Base-by-base conservation (phyloP, 1,140 invertebrate genomes). In the Pissodes strobi region DNA sequence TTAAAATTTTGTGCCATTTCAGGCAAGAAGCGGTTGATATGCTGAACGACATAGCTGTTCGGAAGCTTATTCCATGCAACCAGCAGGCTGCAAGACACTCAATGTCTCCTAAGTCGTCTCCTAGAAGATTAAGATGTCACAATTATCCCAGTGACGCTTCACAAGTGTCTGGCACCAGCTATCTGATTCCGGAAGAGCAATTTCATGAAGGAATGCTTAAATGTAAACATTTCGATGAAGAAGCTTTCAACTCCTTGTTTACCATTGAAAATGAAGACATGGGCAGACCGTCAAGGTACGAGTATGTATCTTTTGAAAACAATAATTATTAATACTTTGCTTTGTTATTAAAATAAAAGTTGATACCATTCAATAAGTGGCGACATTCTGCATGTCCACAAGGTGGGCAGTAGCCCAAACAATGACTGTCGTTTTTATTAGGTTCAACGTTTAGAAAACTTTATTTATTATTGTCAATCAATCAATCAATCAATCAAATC, bases 21-120 rank as follows among this genome's bases (percentile, higher is more conserved):
- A 91, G 90, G 73, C 86, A 90, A 82, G 90, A 93, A 82, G 90
- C 90, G 17, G 85, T 91, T 46, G 90, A 91, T 58, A 90, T 92
- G 88, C 78, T 93, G 8, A 89, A 87, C 76, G 90, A 92, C 77
- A 80, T 93, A 65, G 90, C 90, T 4, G 86, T 87, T 8, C 82
- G 89, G 27, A 88, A 90, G 68, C 81, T 89, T 55, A 86, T 87
- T 0, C 84, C 87, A 2, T 82, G 84, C 66, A 22, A 43, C n/a
- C 45, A 22, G 21, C 39, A 58, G 12, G 22, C 22, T 19, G 79
- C 82, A 48, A 82, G 83, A 17, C 85, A 85, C 60, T 82, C 84
- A 4, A 80, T 82, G 62, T 84, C 85, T 8, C 83, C 85, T 5
- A 82, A 83, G 18, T 80, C 86, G 0, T 88, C 87, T 0, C 86